These are phyloP conservation scores for Schizothorax lantsangensis DNA, from an alignment of 2,797 vertebrate species.

Conservation along the genomic window DNA sequence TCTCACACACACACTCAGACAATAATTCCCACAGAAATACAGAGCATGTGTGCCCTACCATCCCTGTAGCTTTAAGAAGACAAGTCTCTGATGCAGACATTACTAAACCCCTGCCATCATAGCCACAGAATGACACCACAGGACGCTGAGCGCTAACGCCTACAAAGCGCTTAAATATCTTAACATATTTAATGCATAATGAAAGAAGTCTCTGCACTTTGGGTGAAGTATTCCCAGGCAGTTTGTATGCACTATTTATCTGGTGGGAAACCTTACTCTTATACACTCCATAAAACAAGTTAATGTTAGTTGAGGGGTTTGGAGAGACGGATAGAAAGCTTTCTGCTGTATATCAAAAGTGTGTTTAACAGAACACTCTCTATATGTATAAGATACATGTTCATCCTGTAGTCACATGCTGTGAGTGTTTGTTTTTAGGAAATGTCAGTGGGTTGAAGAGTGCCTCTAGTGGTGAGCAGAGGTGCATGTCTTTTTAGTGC, in stretches of 20 bases:
- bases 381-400: neutral
- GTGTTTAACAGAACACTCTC: slow-evolving; percentile 1
- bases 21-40: slow-evolving; percentile 19
- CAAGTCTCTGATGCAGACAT: slow-evolving; percentile 81
- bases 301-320: slow-evolving; percentile 26
- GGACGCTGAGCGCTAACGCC: slow-evolving; percentile 77
- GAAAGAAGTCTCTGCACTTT: slow-evolving; percentile 75
- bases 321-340: slow-evolving; percentile 21
- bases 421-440: slow-evolving; percentile 23
- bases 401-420: slow-evolving; percentile 11
- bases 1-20: slow-evolving; percentile 19
- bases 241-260: slow-evolving; percentile 25
- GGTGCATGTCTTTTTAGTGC: neutral
- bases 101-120: slow-evolving; percentile 80
- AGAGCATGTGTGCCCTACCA: slow-evolving; percentile 71
- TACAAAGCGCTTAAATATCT: slow-evolving; percentile 85
- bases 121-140: slow-evolving; percentile 79
- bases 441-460: slow-evolving; percentile 43
- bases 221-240: slow-evolving; percentile 69
- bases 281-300: slow-evolving; percentile 43
- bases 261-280: slow-evolving; percentile 29
- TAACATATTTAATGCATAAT: slow-evolving; percentile 83
- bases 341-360: slow-evolving; percentile 33
- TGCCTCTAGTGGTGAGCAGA: slow-evolving; percentile 58
- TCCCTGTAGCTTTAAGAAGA: slow-evolving; percentile 79